Base-by-base conservation (phyloP, 2,888 invertebrate genomes). In the Phania funesta region DNA sequence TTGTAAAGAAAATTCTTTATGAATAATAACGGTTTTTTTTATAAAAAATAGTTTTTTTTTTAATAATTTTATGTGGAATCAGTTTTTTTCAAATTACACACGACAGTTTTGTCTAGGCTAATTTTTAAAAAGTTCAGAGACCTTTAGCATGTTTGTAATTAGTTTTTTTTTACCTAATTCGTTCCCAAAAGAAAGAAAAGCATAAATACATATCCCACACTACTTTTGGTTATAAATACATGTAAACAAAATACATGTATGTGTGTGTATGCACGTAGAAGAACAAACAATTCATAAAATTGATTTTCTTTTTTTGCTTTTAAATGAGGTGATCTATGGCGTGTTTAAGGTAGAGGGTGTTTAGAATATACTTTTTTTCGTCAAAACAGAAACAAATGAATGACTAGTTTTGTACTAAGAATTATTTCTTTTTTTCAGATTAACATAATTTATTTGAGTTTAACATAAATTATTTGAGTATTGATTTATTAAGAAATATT, bases 261-360 rank as follows among this genome's bases (percentile, higher is more conserved):
- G n/a, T n/a, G n/a, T n/a, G n/a, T n/a, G n/a, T n/a, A n/a, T n/a
- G n/a, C 82, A 79, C 26, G 52, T 84, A 88, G 86, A 87, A 88
- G 86, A 87, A 86, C 86, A 87, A 20, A 85, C 87, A 67, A 78
- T 16, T 52, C 13, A 74, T 68, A 80, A 70, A 71, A 46, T 54
- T 9, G 46, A 35, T 65, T 62, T 32, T 64, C 46, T 48, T 68
- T 26, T 18, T 48, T 75, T 67, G 20, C n/a, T 64, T 65, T 77
- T 26, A 26, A 26, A 29, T 7, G n/a, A 38, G 65, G 73, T 24
- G 60, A 16, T 73, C 54, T 46, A 62, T 77, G 81, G 81, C 65
- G 35, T 67, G 81, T 73, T 73, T 26, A 73, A 67, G 73, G 48
- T 67, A 24, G 77, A 35, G 76, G 56, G 71, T 73, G 58, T 52